Evolutionary conservation across 1,140 invertebrate species (phyloP).

Genomic region (Cecropterus lyciades): DNA sequence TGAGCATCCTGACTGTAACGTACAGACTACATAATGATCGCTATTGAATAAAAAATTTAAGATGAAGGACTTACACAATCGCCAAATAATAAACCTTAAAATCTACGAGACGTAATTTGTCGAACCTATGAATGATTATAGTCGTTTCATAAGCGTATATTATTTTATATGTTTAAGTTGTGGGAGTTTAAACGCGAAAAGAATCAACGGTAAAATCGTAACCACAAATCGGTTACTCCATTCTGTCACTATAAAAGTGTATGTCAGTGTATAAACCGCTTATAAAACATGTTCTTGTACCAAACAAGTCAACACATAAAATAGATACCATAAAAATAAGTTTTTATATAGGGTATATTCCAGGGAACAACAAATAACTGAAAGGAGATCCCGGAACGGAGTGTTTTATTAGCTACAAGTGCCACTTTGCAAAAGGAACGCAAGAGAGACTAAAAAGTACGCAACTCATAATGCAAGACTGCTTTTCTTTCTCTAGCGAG

Average conservation of each 20-base stretch:
- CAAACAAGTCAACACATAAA: slow-evolving; percentile 53
- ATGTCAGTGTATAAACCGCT: slow-evolving; percentile 20
- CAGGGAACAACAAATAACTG: slow-evolving; percentile 16
- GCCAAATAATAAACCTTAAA: slow-evolving; percentile 52
- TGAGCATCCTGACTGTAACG: slow-evolving; percentile 74
- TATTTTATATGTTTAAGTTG: slow-evolving; percentile 50
- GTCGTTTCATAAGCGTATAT: slow-evolving; percentile 61
- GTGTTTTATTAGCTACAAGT: slow-evolving; percentile 55
- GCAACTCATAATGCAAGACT: slow-evolving; percentile 54
- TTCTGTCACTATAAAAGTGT: slow-evolving; percentile 15
- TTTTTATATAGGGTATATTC: slow-evolving; percentile 9
- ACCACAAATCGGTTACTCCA: slow-evolving; percentile 20
- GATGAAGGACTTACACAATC: slow-evolving; percentile 43
- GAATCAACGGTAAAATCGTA: slow-evolving; percentile 29
- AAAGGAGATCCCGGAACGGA: slow-evolving; percentile 23
- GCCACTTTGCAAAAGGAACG: slow-evolving; percentile 55
- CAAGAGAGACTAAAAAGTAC: slow-evolving; percentile 48
- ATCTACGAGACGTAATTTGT: slow-evolving; percentile 48
- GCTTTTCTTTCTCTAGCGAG: slow-evolving; percentile 40
- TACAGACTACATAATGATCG: slow-evolving; percentile 41
- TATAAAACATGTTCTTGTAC: slow-evolving; percentile 39
- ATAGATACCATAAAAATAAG: slow-evolving; percentile 34
- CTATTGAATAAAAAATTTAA: slow-evolving; percentile 38
- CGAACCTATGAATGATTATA: slow-evolving; percentile 43
- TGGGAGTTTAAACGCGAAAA: slow-evolving; percentile 51